Evolutionary conservation across 2,888 invertebrate genomes (phyloP).

Genomic region (Abscondita cerata): DNA sequence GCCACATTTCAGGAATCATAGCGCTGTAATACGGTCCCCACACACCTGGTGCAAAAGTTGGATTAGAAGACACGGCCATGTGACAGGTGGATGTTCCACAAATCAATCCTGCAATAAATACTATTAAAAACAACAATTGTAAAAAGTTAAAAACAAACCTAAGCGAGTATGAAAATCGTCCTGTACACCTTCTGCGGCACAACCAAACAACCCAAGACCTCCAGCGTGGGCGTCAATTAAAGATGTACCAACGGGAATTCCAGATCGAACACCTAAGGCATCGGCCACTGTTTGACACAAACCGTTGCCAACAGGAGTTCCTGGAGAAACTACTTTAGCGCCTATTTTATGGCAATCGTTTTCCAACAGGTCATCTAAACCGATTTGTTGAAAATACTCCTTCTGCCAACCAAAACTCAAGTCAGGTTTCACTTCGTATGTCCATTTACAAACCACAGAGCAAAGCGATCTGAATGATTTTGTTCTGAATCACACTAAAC

Average conservation of each 20-base stretch:
- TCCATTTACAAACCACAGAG: slow-evolving; percentile 95
- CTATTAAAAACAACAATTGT: slow-evolving; percentile 26
- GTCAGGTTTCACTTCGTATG: slow-evolving; percentile 73
- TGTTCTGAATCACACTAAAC: too few species aligned
- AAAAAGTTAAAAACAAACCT: too few species aligned
- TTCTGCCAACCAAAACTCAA: slow-evolving; percentile 73
- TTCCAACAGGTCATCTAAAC: slow-evolving; percentile 75
- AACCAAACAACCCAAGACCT: slow-evolving; percentile 84
- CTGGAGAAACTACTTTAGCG: slow-evolving; percentile 71
- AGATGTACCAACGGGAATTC: slow-evolving; percentile 85
- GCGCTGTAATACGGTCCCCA: slow-evolving; percentile 97
- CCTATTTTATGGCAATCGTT: slow-evolving; percentile 76
- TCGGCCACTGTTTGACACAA: slow-evolving; percentile 69
- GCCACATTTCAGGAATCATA: slow-evolving; percentile 85
- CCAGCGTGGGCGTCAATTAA: slow-evolving; percentile 97
- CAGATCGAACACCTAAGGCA: slow-evolving; percentile 71
- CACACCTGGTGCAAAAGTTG: slow-evolving; percentile 79
- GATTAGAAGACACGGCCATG: slow-evolving; percentile 79
- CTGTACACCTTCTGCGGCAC: slow-evolving; percentile 61
- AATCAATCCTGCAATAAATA: slow-evolving; percentile 68
- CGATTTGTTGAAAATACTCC: slow-evolving; percentile 75
- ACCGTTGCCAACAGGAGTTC: slow-evolving; percentile 71
- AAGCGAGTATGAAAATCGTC: slow-evolving; percentile 61
- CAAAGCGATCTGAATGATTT: slow-evolving; percentile 77
- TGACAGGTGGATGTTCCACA: slow-evolving; percentile 97